phyloP scores from a whole-genome alignment of 2,888 invertebrate species.

The Cristatella mucedo region DNA sequence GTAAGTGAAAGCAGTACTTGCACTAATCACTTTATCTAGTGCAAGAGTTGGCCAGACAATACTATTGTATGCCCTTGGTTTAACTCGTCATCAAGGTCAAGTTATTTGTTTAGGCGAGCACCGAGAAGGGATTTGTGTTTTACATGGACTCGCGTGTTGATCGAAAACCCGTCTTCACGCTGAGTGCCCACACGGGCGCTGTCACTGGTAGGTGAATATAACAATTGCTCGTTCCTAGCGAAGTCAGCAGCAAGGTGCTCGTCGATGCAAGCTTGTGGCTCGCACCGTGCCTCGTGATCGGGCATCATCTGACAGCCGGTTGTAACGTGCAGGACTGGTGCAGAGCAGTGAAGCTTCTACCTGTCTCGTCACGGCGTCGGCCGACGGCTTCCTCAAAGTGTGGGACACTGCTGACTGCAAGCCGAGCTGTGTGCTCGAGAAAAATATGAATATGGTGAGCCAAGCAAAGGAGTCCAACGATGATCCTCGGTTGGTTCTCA shows the following conservation, averaged over 20 bases:
- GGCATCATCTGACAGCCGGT: too few relatives aligned
- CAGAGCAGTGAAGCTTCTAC: constrained; percentile 57
- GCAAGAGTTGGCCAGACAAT: constrained; percentile 7
- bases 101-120: constrained; percentile 40
- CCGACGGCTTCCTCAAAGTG: constrained; percentile 64
- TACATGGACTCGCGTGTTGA: constrained; percentile 56
- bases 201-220: constrained; percentile 51
- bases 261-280: too few relatives aligned
- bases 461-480: constrained; percentile 3
- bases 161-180: constrained; percentile 50
- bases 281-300: too few relatives aligned
- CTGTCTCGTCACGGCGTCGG: constrained; percentile 58
- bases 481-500: too few relatives aligned
- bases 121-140: constrained; percentile 48
- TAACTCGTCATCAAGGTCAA: not conserved
- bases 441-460: constrained; percentile 49
- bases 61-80: not conserved
- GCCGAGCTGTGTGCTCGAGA: constrained; percentile 32
- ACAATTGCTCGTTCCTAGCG: too few relatives aligned
- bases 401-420: constrained; percentile 51
- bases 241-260: too few relatives aligned
- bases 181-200: constrained; percentile 65
- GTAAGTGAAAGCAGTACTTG: constrained; percentile 41
- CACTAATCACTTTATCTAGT: not conserved
- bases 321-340: constrained; percentile 41